These are phyloP conservation scores for Trichogramma evanescens DNA, from an alignment of 2,888 invertebrate species.

Conservation along the genomic window DNA sequence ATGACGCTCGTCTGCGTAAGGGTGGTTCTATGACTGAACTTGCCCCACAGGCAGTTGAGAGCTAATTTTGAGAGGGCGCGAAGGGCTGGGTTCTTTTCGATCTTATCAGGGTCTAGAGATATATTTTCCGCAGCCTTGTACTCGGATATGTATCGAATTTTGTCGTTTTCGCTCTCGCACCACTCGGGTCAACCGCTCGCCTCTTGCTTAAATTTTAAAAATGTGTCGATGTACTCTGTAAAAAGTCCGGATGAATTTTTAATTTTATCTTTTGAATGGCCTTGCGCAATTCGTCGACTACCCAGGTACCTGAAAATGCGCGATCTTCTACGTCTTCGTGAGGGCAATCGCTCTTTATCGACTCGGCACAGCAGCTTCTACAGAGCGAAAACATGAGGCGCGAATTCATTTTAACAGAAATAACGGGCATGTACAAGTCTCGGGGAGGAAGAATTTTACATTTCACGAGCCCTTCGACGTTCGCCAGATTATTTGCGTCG, in stretches of 20 bases:
- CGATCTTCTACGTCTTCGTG: constrained; percentile 29
- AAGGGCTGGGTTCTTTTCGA: background rate
- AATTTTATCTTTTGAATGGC: background rate
- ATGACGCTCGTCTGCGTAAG: background rate
- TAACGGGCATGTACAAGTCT: constrained; percentile 32
- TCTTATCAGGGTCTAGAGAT: background rate
- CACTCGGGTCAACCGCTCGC: background rate
- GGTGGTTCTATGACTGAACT: background rate
- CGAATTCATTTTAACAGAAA: constrained; percentile 29
- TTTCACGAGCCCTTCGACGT: constrained; percentile 28
- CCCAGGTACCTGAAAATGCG: constrained; percentile 34
- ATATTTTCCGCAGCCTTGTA: background rate
- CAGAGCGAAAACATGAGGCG: constrained; percentile 39
- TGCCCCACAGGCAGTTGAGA: background rate
- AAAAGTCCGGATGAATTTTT: background rate
- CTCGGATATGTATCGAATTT: background rate
- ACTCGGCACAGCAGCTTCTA: constrained; percentile 31
- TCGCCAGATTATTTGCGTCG: constrained; percentile 6
- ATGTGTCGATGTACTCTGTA: background rate
- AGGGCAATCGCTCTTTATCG: constrained; percentile 28
- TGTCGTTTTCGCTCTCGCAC: background rate
- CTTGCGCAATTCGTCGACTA: constrained; percentile 18
- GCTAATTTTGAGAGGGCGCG: background rate
- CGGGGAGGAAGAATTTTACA: constrained; percentile 27
- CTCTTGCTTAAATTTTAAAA: background rate